Evolutionary conservation across 2,797 vertebrate species (phyloP), one percentile per base, ranked within the genome.

Genomic region (Pangasius sanitwongsei): DNA sequence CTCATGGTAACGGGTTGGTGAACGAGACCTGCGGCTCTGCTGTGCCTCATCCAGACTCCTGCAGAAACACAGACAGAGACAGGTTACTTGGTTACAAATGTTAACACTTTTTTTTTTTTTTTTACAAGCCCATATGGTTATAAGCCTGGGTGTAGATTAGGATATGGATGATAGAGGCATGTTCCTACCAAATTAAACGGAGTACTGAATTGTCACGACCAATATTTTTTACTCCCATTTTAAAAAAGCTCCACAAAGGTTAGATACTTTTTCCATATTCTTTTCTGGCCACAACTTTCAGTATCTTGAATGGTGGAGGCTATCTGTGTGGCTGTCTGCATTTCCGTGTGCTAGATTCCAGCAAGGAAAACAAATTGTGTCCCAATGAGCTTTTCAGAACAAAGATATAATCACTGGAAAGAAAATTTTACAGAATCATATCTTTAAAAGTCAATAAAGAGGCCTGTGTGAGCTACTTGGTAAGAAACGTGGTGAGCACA

Each of bases 11-110:
- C 97, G 97, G 77, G 97, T 97, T 81, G 98, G 98, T 94, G 98
- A 99, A 90, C 98, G 98, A 91, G 98, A 99, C 92, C 97, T 97
- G 92, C 98, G 97, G 90, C 94, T 94, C 91, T 97, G 97, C 95
- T 98, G 97, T 94, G 98, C 97, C 96, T 99, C 98, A 95, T 99
- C 98, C 96, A 99, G 95, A 96, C 98, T 99, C 97, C 98, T 99
- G 69, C n/a, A 61, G 11, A 75, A 53, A 78, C 61, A 89, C 41
- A 74, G 20, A 84, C 78, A 81, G 12, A 84, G 77, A 34, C 23
- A 86, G 16, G n/a, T 53, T 37, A 85, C 1, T 70, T 72, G 55
- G 55, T 57, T 25, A 53, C n/a, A 85, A 85, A 85, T 53, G 44
- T 34, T 37, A 70, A 16, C n/a, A 23, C 41, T 41, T 41, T 41